phyloP scores from a whole-genome alignment of 2,797 vertebrate genomes.

The Phaenicophaeus curvirostris region DNA sequence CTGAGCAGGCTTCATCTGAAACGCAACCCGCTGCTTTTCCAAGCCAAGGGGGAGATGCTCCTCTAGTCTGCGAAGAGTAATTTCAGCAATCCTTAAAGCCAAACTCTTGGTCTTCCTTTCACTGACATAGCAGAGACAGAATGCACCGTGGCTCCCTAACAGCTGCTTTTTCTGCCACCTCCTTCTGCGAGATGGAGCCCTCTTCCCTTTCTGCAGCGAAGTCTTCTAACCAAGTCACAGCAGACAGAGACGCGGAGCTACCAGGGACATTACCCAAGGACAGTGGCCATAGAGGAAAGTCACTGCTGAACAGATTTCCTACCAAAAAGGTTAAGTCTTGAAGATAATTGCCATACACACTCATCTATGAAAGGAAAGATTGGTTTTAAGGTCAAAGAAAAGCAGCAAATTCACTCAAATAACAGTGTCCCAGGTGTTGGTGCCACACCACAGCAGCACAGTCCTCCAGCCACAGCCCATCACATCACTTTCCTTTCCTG shows the following conservation, averaged over 20 bases:
- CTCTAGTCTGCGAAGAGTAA: background rate
- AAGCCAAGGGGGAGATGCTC: background rate
- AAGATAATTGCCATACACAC: background rate
- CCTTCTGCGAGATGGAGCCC: background rate
- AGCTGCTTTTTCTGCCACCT: background rate
- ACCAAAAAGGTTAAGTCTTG: background rate
- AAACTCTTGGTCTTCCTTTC: background rate
- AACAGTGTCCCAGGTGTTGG: background rate
- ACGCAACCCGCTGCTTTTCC: background rate
- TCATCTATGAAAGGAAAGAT: background rate
- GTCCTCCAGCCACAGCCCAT: background rate
- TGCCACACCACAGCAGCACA: background rate
- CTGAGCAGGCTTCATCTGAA: background rate
- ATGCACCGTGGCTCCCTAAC: background rate
- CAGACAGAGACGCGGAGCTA: background rate
- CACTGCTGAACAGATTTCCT: background rate
- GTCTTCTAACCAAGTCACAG: background rate
- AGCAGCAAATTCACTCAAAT: background rate
- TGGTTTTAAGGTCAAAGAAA: background rate
- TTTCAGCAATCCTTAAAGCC: background rate
- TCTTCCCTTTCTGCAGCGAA: background rate
- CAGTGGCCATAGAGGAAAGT: background rate
- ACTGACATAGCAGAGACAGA: background rate
- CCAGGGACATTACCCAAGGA: background rate
- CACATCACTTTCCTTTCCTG: background rate